Percentiles rank a stretch among this genome's conserved stretches.
phyloP scores from a whole-genome alignment of 1,140 invertebrate genomes.

The Diabrotica undecimpunctata region DNA sequence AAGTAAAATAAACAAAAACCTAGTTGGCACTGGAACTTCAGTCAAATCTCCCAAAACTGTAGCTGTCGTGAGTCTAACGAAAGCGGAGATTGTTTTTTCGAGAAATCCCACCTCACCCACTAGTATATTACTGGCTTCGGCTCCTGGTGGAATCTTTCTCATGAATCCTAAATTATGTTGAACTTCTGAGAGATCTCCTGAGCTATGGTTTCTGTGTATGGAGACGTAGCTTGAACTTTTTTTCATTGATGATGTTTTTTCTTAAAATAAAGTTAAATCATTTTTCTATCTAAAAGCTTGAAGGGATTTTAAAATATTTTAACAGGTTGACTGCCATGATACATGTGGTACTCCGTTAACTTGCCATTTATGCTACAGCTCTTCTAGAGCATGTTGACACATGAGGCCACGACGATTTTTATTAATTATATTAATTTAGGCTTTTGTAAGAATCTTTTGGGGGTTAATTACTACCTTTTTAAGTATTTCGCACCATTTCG shows the following conservation, averaged over 20 bases:
- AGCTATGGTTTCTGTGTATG: conserved; percentile 74
- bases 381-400: too few species aligned
- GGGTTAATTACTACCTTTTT: too few species aligned
- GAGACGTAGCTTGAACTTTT: conserved; percentile 76
- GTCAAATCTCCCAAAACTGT: conserved; percentile 91
- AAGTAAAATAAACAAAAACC: conserved; percentile 90
- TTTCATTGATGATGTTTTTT: conserved; percentile 55
- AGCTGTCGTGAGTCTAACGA: conserved; percentile 86
- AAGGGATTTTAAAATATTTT: too few species aligned
- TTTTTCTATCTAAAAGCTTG: too few species aligned
- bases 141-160: conserved; percentile 94
- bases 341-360: too few species aligned
- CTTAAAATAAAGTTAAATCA: conserved; percentile 1
- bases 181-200: conserved; percentile 56
- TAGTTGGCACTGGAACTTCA: conserved; percentile 94
- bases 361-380: too few species aligned
- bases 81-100: conserved; percentile 84
- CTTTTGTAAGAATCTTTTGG: too few species aligned
- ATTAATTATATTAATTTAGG: too few species aligned
- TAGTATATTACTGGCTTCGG: conserved; percentile 95
- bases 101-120: conserved; percentile 98
- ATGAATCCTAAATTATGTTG: conserved; percentile 91
- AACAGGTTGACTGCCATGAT: too few species aligned
- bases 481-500: too few species aligned
- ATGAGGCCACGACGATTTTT: too few species aligned